Evolutionary conservation across 2,113 vertebrate genomes (phyloP), one percentile per base, ranked within the genome.

Genomic region (Orthonyx spaldingii): DNA sequence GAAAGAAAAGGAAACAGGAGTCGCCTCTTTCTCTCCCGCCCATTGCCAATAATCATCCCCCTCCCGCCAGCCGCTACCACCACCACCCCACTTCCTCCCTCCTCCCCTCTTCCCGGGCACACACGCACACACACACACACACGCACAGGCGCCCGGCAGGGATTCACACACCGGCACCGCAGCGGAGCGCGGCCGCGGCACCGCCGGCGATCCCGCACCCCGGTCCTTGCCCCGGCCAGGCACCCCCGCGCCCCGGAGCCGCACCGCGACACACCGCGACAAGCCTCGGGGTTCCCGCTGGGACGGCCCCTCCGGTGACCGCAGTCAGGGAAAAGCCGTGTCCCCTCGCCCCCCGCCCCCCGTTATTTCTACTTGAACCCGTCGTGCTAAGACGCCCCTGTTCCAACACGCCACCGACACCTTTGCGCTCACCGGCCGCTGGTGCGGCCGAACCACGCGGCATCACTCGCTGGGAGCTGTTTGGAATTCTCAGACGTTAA

Each of bases 1-100:
- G 96, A 93, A 84, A 98, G 97, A 97, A 97, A 98, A 97, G 95
- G 97, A 97, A 84, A 95, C 93, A 88, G 88, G 92, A 97, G 95
- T 97, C 96, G 96, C 98, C 98, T 98, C 97, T 97, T 93, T 97
- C 97, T 97, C 98, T 98, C 98, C 98, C 97, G 98, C 98, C 98
- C 99, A 98, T 98, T 98, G 97, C 97, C 98, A 98, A 97, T 97
- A 97, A 96, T 97, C 61, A 24, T 50, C 70, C 81, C 92, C 94
- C 93, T 72, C 94, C 77, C 94, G 87, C 98, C 97, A 98, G 97
- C 95, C 81, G 57, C 83, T 64, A 61, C 90, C 95, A 94, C 89
- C 97, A 97, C 97, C 96, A 95, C 97, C 95, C 97, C 96, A 70
- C 94, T 94, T 93, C 95, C 93, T 92, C 96, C 91, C 96, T 71